Percentiles rank a stretch among this genome's conserved stretches.
These are phyloP conservation scores for Datnioides undecimradiatus DNA, from an alignment of 2,113 vertebrate genomes.

Conservation along the genomic window DNA sequence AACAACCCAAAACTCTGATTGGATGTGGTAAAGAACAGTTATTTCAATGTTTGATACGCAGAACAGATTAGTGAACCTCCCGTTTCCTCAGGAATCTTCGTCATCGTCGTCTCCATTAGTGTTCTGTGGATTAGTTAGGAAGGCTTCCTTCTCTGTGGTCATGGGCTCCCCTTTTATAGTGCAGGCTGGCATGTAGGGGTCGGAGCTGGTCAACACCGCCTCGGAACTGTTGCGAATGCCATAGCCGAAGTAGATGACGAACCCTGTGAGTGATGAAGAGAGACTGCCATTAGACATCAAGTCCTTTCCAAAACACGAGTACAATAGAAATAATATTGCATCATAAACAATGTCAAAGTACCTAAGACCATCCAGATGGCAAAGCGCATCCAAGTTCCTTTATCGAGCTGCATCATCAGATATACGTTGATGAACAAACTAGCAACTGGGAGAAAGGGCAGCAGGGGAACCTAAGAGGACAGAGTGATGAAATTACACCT, in stretches of 20 bases:
- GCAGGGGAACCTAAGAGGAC: slow-evolving; percentile 90
- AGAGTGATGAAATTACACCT: neutral
- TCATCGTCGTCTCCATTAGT: slow-evolving; percentile 50
- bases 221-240: slow-evolving; percentile 92
- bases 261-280: slow-evolving; percentile 79
- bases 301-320: neutral
- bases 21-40: neutral
- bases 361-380: slow-evolving; percentile 93
- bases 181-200: slow-evolving; percentile 76
- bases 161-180: slow-evolving; percentile 54
- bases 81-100: slow-evolving; percentile 51
- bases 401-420: slow-evolving; percentile 96
- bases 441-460: slow-evolving; percentile 90
- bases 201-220: slow-evolving; percentile 72
- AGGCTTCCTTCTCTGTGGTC: slow-evolving; percentile 71
- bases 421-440: slow-evolving; percentile 97
- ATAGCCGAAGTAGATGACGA: slow-evolving; percentile 92
- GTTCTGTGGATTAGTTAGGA: slow-evolving; percentile 38
- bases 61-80: slow-evolving; percentile 3
- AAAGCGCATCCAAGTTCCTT: slow-evolving; percentile 93
- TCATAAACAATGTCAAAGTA: slow-evolving; percentile 59
- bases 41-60: neutral
- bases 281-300: neutral
- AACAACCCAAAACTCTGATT: neutral
- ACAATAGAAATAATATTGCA: neutral